These are phyloP conservation scores for Caiman crocodilus DNA, from an alignment of 2,797 vertebrate species.

Conservation along the genomic window DNA sequence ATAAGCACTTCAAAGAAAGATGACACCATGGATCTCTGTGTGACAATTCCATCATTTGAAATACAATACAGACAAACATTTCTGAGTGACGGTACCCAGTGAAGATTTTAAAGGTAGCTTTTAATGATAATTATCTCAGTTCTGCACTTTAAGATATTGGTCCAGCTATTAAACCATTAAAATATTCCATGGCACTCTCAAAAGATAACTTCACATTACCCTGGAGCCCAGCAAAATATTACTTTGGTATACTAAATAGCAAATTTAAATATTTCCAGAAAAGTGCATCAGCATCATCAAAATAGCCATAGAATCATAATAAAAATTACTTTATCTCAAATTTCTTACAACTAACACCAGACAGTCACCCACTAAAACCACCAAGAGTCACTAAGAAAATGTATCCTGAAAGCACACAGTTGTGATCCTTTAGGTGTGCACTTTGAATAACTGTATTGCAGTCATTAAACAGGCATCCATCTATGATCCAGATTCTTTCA, in stretches of 20 bases:
- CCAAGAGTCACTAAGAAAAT: neutral
- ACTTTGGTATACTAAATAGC: neutral
- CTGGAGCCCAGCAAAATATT: neutral
- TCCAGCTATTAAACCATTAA: neutral
- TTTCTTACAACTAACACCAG: accelerated
- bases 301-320: accelerated
- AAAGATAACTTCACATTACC: neutral
- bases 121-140: neutral
- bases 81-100: neutral
- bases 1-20: neutral
- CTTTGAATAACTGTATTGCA: neutral
- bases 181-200: neutral
- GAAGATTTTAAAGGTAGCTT: neutral
- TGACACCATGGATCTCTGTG: neutral
- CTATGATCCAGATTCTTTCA: neutral
- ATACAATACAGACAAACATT: neutral
- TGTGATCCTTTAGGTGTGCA: no score
- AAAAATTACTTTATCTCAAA: neutral
- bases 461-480: neutral
- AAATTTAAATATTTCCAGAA: accelerated
- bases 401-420: neutral
- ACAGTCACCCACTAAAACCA: accelerated
- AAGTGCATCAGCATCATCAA: accelerated
- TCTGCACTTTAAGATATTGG: neutral
- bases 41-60: neutral